phyloP scores from a whole-genome alignment of 92 coral and sea anemone species.

The Pocillopora grandis region DNA sequence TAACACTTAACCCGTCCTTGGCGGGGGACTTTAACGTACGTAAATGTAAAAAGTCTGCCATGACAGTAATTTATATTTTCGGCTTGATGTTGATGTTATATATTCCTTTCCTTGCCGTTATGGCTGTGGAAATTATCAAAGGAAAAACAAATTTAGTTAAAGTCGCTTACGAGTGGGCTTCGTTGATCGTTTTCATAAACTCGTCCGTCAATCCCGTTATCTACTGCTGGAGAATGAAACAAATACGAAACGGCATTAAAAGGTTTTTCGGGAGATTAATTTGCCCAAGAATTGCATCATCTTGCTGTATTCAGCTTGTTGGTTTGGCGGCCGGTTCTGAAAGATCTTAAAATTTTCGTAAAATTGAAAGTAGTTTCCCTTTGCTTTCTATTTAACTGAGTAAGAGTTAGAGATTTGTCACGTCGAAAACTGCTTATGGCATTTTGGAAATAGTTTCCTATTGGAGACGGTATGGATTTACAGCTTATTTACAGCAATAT shows the following conservation, averaged over 20 bases:
- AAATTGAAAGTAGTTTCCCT: too few species aligned
- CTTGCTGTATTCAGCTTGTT: too few species aligned
- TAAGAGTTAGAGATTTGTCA: too few species aligned
- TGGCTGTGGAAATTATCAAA: conserved; percentile 20
- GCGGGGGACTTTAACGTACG: not conserved
- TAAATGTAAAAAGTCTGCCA: conserved; percentile 46
- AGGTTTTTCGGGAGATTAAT: not conserved
- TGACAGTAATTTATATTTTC: conserved; percentile 38
- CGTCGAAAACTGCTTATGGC: too few species aligned
- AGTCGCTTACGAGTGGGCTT: conserved; percentile 41
- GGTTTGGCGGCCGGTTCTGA: too few species aligned
- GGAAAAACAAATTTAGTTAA: conserved; percentile 28
- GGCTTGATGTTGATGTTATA: conserved; percentile 29
- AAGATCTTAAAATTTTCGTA: too few species aligned
- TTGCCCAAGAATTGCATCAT: not conserved
- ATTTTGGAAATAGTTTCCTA: too few species aligned
- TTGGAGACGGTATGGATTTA: too few species aligned
- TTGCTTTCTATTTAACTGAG: too few species aligned
- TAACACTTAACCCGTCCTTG: too few species aligned
- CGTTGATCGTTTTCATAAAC: conserved; percentile 39
- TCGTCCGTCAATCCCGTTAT: conserved; percentile 38
- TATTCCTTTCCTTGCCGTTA: conserved; percentile 34
- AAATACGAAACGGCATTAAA: not conserved
- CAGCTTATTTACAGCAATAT: too few species aligned
- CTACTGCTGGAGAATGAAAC: conserved; percentile 32